These are phyloP conservation scores for Pedicia rivosa DNA, from an alignment of 2,888 invertebrate genomes.

Conservation along the genomic window DNA sequence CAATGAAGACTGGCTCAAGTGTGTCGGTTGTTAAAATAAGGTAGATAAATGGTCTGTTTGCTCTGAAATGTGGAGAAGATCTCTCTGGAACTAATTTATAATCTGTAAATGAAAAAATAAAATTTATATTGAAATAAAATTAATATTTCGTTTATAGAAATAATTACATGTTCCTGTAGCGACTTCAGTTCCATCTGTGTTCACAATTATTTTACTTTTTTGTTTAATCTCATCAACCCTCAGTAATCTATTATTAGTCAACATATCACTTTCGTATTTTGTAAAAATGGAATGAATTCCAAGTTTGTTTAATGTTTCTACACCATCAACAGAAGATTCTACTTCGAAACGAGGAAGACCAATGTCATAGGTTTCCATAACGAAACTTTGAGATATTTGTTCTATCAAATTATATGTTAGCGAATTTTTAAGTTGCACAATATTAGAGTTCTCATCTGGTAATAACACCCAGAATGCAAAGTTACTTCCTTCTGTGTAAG, in stretches of 20 bases:
- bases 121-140: neutral
- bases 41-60: too few species aligned
- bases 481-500: neutral
- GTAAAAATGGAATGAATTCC: too few species aligned
- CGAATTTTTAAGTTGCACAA: neutral
- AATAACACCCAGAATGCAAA: neutral
- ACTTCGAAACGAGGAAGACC: neutral
- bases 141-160: neutral
- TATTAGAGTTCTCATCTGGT: neutral
- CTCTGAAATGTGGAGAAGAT: too few species aligned
- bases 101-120: neutral
- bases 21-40: too few species aligned
- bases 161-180: neutral
- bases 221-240: neutral
- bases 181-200: neutral
- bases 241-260: neutral
- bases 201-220: neutral
- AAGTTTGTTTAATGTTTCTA: neutral
- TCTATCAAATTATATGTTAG: neutral
- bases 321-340: neutral
- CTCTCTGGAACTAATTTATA: neutral
- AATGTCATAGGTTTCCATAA: neutral
- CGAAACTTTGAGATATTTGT: neutral
- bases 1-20: too few species aligned
- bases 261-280: neutral